phyloP scores from a whole-genome alignment of 1,140 invertebrate species.

The Macrostomum lignano region DNA sequence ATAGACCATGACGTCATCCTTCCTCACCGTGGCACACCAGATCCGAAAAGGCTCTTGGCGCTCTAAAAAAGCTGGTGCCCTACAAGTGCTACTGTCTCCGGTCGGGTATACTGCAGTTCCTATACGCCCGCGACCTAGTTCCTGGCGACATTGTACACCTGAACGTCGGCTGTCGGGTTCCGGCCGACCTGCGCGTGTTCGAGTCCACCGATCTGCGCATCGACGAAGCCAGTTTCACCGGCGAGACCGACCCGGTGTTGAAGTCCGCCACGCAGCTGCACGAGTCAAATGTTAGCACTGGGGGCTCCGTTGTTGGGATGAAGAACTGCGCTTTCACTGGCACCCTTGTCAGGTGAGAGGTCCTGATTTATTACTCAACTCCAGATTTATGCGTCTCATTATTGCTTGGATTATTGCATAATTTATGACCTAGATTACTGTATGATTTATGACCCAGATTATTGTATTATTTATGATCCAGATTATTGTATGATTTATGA shows the following conservation, averaged over 20 bases:
- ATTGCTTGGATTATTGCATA: background rate
- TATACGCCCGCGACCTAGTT: constrained; percentile 70
- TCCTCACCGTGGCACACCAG: no score
- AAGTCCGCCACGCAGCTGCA: constrained; percentile 17
- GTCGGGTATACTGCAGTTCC: constrained; percentile 55
- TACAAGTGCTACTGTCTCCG: constrained; percentile 38
- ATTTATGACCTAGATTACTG: background rate
- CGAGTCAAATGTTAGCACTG: background rate
- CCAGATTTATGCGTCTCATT: background rate
- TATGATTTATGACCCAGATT: background rate
- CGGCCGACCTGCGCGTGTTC: constrained; percentile 69
- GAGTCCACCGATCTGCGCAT: constrained; percentile 57
- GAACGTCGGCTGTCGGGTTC: constrained; percentile 72
- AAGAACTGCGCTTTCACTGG: no score
- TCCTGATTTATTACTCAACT: background rate
- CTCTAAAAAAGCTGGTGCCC: constrained; percentile 85
- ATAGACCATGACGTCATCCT: no score
- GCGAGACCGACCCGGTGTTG: constrained; percentile 39
- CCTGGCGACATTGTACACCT: constrained; percentile 85
- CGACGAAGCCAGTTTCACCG: constrained; percentile 93
- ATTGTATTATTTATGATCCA: background rate
- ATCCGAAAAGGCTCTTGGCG: constrained; percentile 95
- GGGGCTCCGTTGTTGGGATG: no score
- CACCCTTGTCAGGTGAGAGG: background rate
- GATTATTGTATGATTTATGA: background rate